These are phyloP conservation scores for Drosophila bipectinata DNA, from an alignment of 1,140 invertebrate genomes.

Conservation along the genomic window DNA sequence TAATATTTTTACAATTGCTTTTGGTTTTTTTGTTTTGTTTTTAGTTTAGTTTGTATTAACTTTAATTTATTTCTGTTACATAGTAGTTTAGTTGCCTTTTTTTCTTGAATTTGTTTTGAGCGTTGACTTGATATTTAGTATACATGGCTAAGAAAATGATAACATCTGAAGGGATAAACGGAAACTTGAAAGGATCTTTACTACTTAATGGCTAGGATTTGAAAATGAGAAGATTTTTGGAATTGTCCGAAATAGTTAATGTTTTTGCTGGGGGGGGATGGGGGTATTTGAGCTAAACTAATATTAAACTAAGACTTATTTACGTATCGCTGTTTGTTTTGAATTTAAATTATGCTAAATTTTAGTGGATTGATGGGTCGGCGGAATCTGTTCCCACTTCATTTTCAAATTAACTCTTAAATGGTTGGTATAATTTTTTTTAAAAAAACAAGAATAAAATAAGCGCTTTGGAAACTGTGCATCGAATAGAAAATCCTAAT, in stretches of 20 bases:
- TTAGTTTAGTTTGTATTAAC: constrained; percentile 5
- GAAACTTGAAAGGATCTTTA: constrained; percentile 39
- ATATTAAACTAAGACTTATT: constrained; percentile 68
- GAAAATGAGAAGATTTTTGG: constrained; percentile 39
- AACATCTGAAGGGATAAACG: constrained; percentile 21
- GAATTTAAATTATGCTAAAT: constrained; percentile 58
- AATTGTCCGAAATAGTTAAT: constrained; percentile 44
- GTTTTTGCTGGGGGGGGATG: constrained; percentile 6
- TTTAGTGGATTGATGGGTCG: constrained; percentile 33
- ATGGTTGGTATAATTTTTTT: not conserved
- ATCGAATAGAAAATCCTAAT: not conserved
- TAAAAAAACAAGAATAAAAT: not conserved
- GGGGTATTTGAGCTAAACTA: constrained; percentile 73
- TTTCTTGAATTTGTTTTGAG: constrained; percentile 42
- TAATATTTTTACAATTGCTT: constrained; percentile 72
- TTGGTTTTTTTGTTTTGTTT: constrained; percentile 54
- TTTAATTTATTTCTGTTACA: constrained; percentile 54
- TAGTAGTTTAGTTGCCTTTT: constrained; percentile 30
- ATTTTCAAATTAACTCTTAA: constrained; percentile 3
- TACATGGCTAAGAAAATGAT: constrained; percentile 41
- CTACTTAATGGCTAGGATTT: constrained; percentile 41
- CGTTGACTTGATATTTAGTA: constrained; percentile 44
- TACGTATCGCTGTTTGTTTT: constrained; percentile 61
- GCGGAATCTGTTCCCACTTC: not conserved
- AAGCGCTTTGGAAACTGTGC: not conserved